Conservation (phyloP, 2,888 invertebrate genomes). For the Synanthedon vespiformis region DNA sequence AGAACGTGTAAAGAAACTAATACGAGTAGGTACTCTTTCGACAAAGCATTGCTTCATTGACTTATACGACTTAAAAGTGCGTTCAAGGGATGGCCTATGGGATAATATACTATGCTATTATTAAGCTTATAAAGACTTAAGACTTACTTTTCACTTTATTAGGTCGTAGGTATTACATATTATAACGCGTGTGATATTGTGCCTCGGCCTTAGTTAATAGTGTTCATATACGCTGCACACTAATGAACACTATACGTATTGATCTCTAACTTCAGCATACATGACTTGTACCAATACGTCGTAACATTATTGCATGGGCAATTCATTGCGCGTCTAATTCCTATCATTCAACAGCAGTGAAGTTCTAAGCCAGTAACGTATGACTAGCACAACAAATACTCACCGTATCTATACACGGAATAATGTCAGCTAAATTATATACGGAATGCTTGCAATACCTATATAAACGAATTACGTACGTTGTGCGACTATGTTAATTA, state of each 20-base stretch:
- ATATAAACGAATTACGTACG: conserved; percentile 27
- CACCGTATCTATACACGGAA: neutral
- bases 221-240: neutral
- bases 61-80: too few species aligned
- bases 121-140: too few species aligned
- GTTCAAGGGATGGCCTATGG: too few species aligned
- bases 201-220: neutral
- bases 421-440: neutral
- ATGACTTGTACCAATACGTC: neutral
- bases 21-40: too few species aligned
- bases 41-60: too few species aligned
- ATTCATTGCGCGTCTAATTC: neutral
- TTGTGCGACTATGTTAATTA: conserved; percentile 24
- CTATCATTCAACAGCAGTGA: neutral
- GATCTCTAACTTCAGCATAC: conserved; percentile 1
- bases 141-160: too few species aligned
- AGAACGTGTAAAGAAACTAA: too few species aligned
- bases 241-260: neutral
- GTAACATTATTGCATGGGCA: neutral
- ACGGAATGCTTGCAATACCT: conserved; percentile 14
- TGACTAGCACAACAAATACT: neutral
- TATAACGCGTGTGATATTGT: neutral
- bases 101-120: too few species aligned
- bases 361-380: neutral
- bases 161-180: neutral